Base-by-base conservation (phyloP, 1,140 invertebrate genomes). In the Pachyrhynchus sulphureomaculatus region DNA sequence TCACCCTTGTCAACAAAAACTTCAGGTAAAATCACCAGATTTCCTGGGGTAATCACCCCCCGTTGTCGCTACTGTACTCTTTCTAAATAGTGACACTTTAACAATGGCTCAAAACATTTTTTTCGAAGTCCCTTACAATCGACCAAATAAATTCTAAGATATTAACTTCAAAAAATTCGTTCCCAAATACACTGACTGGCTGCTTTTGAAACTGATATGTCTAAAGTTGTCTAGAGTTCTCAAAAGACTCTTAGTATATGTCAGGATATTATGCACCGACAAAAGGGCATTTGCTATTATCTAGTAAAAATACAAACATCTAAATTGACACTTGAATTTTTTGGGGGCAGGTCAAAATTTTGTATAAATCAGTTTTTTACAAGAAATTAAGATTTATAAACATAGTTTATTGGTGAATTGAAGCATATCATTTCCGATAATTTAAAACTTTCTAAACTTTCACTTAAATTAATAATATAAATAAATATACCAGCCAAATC, bases 91-190 rank as follows among this genome's bases (percentile, higher is more conserved):
- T 71, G 69, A 71, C 69, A 71, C 69, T 62, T 67, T 42, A 26
- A 71, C 69, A 71, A 69, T 66, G 65, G 56, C n/a, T 42, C 69
- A 71, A 68, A 66, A 68, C 66, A 65, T 70, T 70, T 68, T n/a
- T 69, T 67, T 66, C 23, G 53, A 69, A 63, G 62, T 52, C 45
- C 42, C 59, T 55, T 61, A 5, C 48, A 64, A 47, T 57, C 4
- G 62, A 24, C 60, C 68, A 68, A 42, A 48, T 47, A 23, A 49
- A 56, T 33, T 13, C 4, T 41, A 20, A 17, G n/a, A 9, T n/a
- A 57, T 20, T 36, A 10, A 34, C 20, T 45, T 2, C 13, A 4
- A 9, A n/a, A 15, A 23, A 45, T 5, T n/a, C n/a, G n/a, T n/a
- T n/a, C n/a, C n/a, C n/a, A 17, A 20, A 39, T 32, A 8, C 21